Base-by-base conservation (phyloP, 2,888 invertebrate genomes). In the Catocala fraxini region DNA sequence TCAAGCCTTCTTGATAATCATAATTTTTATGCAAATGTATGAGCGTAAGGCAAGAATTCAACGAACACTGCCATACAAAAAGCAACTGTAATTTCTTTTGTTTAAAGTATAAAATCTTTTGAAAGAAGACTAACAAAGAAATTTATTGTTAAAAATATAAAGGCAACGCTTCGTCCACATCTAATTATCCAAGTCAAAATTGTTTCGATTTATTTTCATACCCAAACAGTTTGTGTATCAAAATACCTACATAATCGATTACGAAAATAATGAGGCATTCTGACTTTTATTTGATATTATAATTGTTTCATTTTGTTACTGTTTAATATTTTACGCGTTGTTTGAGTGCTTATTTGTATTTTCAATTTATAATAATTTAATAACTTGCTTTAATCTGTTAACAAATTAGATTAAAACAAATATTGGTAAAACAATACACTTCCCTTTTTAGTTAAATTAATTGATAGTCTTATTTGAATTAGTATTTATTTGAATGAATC, bases 21-120 rank as follows among this genome's bases (percentile, higher is more conserved):
- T 83, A 83, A 79, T 81, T 84, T 85, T 85, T 82, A 86, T 86
- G 85, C 83, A 84, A 86, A 86, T 86, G 73, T 53, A 59, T 55
- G 45, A 56, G 47, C 49, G 48, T 55, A 57, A 58, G 12, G 45
- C 9, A 15, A 46, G 49, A 59, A 57, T 73, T 59, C 66, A 60
- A 68, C 66, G 56, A 56, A 61, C 51, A 53, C 56, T 65, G 65
- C 63, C 57, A 68, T 57, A 51, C 39, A 39, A 65, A 55, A 58
- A 7, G 53, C 6, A 12, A 69, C 65, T 56, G 57, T 77, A 66
- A 7, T 6, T 0, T 0, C 4, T 4, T 0, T 2, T 0, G 0
- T 0, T 0, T 63, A 57, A 52, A 10, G n/a, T 48, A 33, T 9
- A 35, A 7, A 60, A 57, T 68, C 0, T 4, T 2, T 10, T 6